Evolutionary conservation across 37 sponge, comb jelly and placozoan genomes (phyloP), one percentile per base, ranked within the genome.

Genomic region (Bolinopsis microptera): DNA sequence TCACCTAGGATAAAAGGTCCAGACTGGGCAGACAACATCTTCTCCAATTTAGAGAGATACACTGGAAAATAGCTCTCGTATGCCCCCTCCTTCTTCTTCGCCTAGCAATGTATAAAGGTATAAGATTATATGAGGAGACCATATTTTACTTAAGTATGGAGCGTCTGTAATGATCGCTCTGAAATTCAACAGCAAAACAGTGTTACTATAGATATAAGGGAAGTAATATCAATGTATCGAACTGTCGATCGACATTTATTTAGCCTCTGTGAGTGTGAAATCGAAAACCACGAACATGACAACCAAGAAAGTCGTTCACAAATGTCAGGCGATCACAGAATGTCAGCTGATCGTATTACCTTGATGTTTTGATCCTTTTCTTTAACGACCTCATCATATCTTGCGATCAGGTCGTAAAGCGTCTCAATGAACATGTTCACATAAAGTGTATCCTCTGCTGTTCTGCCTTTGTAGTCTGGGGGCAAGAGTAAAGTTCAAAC

Each of bases 371-470:
- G 74, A n/a, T 72, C 74, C 74, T 72, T 9, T n/a, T 72, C 74
- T 28, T 72, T 72, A 5, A 72, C 74, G 18, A 72, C 74, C 13
- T 72, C 74, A 21, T 72, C 74, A 21, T 72, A 72, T 72, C 74
- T 24, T 23, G 26, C 31, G 3, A 72, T 72, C 30, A 72, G 74
- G 26, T 72, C 74, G 74, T 72, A 72, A 9, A 72, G 18, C 26
- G 74, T 72, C 74, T 72, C 74, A 24, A 72, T n/a, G 18, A 72
- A 72, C 74, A 72, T 72, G 74, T 72, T 21, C 26, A 72, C 26
- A 24, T 23, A 5, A 2, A 72, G 26, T n/a, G 26, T 72, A 9
- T 72, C 74, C 5, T 72, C 31, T 8, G 74, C 25, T 30, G 74
- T 72, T 72, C 18, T 28, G 3, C 74, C 74, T 9, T 72, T 28